Base-by-base conservation (phyloP, 2,113 vertebrate species). In the Rattus rattus region DNA sequence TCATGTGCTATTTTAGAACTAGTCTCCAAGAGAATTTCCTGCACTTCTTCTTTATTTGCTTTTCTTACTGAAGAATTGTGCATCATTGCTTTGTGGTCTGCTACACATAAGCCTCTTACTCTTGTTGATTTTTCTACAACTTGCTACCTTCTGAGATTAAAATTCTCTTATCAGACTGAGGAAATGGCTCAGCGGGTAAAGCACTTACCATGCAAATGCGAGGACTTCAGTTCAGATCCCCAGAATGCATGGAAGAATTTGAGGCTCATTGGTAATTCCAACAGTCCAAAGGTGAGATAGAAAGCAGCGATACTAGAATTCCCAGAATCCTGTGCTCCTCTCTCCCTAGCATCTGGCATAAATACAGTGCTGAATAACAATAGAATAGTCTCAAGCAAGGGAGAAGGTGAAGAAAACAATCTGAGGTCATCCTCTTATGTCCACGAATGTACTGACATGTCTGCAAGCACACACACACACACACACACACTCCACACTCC, bases 121-220 rank as follows among this genome's bases (percentile, higher is more conserved):
- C 52, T 69, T 93, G 84, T 69, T 91, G 59, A 76, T 77, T 91
- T 93, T 84, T 86, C 80, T 70, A 86, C 61, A 91, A 85, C n/a
- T 69, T 77, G 28, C 70, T 69, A 69, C 30, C 30, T 54, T 94
- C 65, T 77, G 47, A 85, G 63, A 22, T 94, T 84, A 90, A 94
- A 83, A 84, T 76, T 94, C 47, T 70, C 85, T 88, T 88, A 86
- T 86, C 67, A n/a, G 49, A 88, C 84, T 69, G 63, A 28, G 43
- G 63, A 36, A 49, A 69, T 86, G 84, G 84, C 84, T 86, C 63
- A 69, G 84, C 65, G 43, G 84, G 47, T 86, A 86, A 86, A 69
- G 84, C 63, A 86, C 63, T 86, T 67, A 67, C 84, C 63, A 86
- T 67, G 63, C 63, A 86, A 86, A 49, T 86, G 28, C 36, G 43